Evolutionary conservation across 2,113 vertebrate species (phyloP).

Genomic region (Microcebus murinus): DNA sequence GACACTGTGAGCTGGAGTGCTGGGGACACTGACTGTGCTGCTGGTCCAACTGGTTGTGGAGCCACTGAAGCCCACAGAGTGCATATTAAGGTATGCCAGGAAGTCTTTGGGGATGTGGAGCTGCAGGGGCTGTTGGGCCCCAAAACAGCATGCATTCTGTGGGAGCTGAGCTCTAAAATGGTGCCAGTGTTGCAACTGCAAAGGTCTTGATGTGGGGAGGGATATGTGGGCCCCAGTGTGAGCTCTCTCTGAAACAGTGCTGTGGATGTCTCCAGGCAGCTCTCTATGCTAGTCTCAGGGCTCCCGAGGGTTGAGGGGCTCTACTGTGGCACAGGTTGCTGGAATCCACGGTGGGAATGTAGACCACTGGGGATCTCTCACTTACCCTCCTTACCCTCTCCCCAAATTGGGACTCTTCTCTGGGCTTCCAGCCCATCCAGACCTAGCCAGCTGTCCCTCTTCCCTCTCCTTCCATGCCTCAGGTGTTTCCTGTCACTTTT

Average conservation of each 20-base stretch:
- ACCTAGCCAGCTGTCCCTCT: not conserved
- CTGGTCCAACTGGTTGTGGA: not conserved
- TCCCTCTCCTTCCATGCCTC: not conserved
- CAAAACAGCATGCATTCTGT: not conserved
- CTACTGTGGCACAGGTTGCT: too few species aligned
- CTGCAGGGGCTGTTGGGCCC: not conserved
- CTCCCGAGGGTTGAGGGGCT: too few species aligned
- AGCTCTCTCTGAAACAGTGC: too few species aligned
- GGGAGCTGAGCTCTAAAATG: not conserved
- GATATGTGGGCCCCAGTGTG: not conserved
- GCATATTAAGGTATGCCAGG: not conserved
- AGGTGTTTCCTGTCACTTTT: not conserved
- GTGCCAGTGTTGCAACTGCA: not conserved
- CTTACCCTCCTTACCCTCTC: not conserved
- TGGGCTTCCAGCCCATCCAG: not conserved
- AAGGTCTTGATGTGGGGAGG: not conserved
- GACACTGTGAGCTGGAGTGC: not conserved
- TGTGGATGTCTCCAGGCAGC: not conserved
- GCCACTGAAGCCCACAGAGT: not conserved
- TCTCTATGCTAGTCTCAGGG: not conserved
- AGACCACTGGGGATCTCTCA: not conserved
- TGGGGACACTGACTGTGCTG: not conserved
- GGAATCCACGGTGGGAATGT: not conserved
- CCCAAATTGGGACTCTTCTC: not conserved
- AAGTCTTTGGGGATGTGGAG: not conserved